Evolutionary conservation across 64 coral and sea anemone species (phyloP).

Genomic region (Platygyra sinensis): DNA sequence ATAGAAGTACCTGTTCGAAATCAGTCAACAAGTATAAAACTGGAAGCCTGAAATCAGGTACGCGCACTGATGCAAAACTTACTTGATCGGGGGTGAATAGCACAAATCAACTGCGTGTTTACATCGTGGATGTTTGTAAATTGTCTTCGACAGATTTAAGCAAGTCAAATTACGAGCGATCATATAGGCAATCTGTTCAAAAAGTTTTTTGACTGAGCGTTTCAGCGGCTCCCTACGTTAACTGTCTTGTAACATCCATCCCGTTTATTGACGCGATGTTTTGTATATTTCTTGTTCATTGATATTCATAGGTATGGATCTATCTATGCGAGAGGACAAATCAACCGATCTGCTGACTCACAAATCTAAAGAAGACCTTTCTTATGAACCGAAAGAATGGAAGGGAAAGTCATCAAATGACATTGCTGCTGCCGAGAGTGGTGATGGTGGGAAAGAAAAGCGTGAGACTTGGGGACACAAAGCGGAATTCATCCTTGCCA

Average conservation of each 20-base stretch:
- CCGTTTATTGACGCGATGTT: neutral
- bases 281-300: neutral
- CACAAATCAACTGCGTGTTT: neutral
- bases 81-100: too few relatives aligned
- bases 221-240: too few relatives aligned
- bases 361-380: slow-evolving; percentile 26
- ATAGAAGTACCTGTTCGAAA: neutral
- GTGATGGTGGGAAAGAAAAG: slow-evolving; percentile 33
- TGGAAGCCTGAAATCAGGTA: too few relatives aligned
- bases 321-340: slow-evolving; percentile 67
- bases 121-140: neutral
- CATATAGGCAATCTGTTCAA: slow-evolving; percentile 3
- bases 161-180: neutral
- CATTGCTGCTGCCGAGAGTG: slow-evolving; percentile 6
- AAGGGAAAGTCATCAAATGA: slow-evolving; percentile 14
- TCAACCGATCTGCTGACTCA: slow-evolving; percentile 78
- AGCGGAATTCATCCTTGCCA: slow-evolving; percentile 86
- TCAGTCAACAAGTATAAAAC: neutral
- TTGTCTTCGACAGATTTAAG: neutral
- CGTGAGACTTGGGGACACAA: slow-evolving; percentile 91
- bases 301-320: slow-evolving; percentile 26
- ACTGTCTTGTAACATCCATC: neutral
- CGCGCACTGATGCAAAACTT: too few relatives aligned
- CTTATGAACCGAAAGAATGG: slow-evolving; percentile 76
- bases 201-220: neutral